Base-by-base conservation (phyloP, 2,797 vertebrate species). In the Urophycis tenuis region DNA sequence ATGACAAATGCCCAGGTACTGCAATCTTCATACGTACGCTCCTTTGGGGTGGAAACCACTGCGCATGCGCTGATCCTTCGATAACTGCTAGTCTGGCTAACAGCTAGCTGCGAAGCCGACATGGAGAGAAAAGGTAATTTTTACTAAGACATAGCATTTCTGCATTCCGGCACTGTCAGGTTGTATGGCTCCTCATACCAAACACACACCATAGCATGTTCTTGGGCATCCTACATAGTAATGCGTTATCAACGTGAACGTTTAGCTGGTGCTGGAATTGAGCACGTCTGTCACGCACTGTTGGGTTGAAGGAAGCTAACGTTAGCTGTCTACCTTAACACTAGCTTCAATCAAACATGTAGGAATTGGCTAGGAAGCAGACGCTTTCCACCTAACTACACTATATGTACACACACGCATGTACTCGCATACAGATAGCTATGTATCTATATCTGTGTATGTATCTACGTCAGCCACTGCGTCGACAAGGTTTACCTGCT, bases 121-220 rank as follows among this genome's bases (percentile, higher is more conserved):
- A 94, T 94, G 94, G 94, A 94, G 92, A 93, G 92, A 83, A 94
- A 94, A 93, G 94, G 94, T 94, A 94, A 92, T 87, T 83, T 82
- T 75, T 74, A 78, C 82, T 83, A 60, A 78, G 80, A 87, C 80
- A 81, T 53, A 30, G 41, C 22, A 39, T 10, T 33, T 31, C 25
- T 34, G 74, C 19, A 17, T 31, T 12, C 25, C 3, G 33, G 6
- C 8, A 8, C 1, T 15, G 7, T 49, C 34, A 30, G 25, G 3
- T 10, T 0, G 8, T 12, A 67, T 64, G 3, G 15, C 22, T 36
- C 10, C 64, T 35, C 71, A 74, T n/a, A 34, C 15, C 7, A 76
- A 49, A 4, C 2, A 14, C 7, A 36, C 15, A 33, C 45, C 35
- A 36, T 29, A 35, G 64, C 49, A 49, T 25, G 9, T 4, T 10